Conservation (phyloP, 2,888 invertebrate genomes). For the Criorhina ranunculi region DNA sequence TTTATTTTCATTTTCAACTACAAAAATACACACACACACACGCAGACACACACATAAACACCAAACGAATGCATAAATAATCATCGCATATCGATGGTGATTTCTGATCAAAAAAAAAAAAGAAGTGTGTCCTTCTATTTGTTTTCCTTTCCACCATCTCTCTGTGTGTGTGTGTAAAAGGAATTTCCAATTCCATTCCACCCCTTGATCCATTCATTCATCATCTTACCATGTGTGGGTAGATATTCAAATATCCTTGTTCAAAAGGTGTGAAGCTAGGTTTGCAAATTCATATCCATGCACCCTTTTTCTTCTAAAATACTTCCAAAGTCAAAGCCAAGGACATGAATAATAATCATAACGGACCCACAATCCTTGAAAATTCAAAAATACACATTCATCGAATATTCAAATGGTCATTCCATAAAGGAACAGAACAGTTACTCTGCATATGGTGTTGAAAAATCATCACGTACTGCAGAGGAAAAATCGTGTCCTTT, state of each 20-base stretch:
- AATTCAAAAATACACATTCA: constrained; percentile 70
- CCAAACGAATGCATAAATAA: constrained; percentile 74
- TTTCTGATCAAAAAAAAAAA: constrained; percentile 3
- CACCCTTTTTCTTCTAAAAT: constrained; percentile 18
- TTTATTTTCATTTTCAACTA: constrained; percentile 63
- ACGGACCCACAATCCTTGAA: constrained; percentile 44
- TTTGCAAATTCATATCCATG: constrained; percentile 67
- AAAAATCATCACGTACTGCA: constrained; percentile 72
- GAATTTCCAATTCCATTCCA: constrained; percentile 73
- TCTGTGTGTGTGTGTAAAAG: constrained; percentile 39
- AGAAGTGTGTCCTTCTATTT: constrained; percentile 40
- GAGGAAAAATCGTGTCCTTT: constrained; percentile 62
- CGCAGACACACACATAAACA: neutral
- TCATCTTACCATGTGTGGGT: constrained; percentile 6
- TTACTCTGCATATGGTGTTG: constrained; percentile 69
- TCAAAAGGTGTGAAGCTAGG: constrained; percentile 74
- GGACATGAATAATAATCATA: constrained; percentile 76
- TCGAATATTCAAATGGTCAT: constrained; percentile 77
- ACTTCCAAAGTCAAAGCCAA: constrained; percentile 24
- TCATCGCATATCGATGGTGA: constrained; percentile 48
- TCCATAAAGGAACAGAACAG: constrained; percentile 28
- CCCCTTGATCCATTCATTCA: constrained; percentile 50
- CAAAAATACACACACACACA: constrained; percentile 30
- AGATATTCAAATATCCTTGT: constrained; percentile 66
- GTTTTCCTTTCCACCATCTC: constrained; percentile 60